phyloP scores from a whole-genome alignment of 2,797 vertebrate species.

The Champsocephalus gunnari region DNA sequence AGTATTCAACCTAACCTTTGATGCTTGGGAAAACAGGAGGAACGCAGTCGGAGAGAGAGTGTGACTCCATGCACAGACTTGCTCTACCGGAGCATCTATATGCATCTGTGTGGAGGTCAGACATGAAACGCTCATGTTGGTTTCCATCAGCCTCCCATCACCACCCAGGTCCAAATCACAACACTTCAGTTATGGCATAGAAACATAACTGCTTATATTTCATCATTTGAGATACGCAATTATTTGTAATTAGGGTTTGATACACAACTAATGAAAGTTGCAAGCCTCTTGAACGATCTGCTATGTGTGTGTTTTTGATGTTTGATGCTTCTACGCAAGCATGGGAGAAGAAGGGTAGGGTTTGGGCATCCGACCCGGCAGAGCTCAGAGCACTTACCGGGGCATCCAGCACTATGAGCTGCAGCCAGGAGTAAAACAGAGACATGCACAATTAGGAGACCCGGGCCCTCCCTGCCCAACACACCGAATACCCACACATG shows the following conservation, averaged over 20 bases:
- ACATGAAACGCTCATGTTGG: not conserved
- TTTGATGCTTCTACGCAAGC: conserved; percentile 28
- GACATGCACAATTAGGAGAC: conserved; percentile 80
- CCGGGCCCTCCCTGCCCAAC: conserved; percentile 43
- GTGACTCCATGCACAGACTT: conserved; percentile 4
- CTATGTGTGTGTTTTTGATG: not conserved
- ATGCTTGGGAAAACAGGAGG: conserved; percentile 2
- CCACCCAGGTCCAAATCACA: not conserved
- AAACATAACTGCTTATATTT: not conserved
- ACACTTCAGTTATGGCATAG: not conserved
- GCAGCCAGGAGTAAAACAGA: conserved; percentile 85
- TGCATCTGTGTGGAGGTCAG: conserved; percentile 7
- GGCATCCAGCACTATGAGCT: conserved; percentile 96
- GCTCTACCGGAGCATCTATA: conserved; percentile 27
- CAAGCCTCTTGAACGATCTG: conserved; percentile 5
- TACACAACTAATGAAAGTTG: not conserved
- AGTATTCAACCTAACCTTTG: too few relatives aligned
- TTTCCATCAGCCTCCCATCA: conserved; percentile 6
- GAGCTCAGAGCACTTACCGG: conserved; percentile 90
- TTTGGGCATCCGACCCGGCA: conserved; percentile 51
- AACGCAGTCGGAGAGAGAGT: not conserved
- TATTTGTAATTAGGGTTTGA: not conserved
- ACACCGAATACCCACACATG: conserved; percentile 3
- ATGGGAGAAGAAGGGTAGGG: conserved; percentile 44
- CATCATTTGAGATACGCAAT: not conserved